These are phyloP conservation scores for Phalacrocorax aristotelis DNA, from an alignment of 2,113 vertebrate genomes.

Conservation along the genomic window DNA sequence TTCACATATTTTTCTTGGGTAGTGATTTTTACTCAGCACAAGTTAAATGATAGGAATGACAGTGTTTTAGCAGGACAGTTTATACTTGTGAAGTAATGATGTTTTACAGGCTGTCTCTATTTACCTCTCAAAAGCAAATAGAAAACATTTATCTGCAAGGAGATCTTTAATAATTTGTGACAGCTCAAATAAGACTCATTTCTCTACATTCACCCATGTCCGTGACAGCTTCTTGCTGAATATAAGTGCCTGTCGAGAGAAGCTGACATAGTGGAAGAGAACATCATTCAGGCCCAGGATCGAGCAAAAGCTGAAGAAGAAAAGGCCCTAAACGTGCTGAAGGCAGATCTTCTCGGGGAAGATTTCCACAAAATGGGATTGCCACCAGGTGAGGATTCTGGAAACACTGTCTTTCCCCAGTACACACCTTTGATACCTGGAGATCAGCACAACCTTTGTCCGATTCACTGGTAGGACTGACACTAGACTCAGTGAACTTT, in stretches of 20 bases:
- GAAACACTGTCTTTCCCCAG: neutral
- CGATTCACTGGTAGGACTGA: neutral
- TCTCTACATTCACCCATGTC: neutral
- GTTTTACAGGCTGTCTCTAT: neutral
- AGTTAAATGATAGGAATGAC: neutral
- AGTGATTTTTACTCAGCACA: neutral
- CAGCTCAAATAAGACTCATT: neutral
- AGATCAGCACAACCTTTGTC: neutral
- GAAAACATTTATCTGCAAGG: neutral
- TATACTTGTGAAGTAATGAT: neutral
- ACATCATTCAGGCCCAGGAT: conserved; percentile 81
- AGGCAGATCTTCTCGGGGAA: conserved; percentile 18
- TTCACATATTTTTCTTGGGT: neutral
- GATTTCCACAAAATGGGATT: conserved; percentile 48
- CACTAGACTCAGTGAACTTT: neutral
- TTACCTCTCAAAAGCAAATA: neutral
- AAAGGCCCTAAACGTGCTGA: conserved; percentile 42
- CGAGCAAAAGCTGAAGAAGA: conserved; percentile 75
- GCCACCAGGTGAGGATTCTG: conserved; percentile 77
- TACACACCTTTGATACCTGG: neutral
- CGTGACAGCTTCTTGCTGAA: conserved; percentile 72
- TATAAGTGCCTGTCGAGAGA: conserved; percentile 69
- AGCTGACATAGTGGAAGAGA: conserved; percentile 78
- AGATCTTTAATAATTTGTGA: neutral
- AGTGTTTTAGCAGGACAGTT: neutral